Base-by-base conservation (phyloP, 2,888 invertebrate species). In the Macropis europaea region DNA sequence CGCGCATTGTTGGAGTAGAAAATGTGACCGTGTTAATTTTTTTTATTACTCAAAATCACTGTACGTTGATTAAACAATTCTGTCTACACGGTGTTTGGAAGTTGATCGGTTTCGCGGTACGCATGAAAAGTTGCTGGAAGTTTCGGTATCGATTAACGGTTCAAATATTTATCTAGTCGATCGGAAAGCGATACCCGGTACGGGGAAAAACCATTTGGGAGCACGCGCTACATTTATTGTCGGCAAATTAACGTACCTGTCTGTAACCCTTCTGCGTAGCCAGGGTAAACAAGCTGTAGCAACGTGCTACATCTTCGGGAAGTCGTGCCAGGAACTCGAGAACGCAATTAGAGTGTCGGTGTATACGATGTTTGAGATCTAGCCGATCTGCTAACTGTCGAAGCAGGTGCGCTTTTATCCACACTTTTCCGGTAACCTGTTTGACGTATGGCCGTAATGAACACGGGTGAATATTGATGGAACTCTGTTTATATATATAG, bases 311-410 rank as follows among this genome's bases (percentile, higher is more conserved):
- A 70, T 71, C 73, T 73, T 70, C 62, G 75, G 57, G 72, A 73
- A 79, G 80, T 79, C 72, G 75, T 76, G 77, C 73, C 73, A 52
- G 81, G 78, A 81, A 80, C 81, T 69, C 79, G 78, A 77, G 80
- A 82, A 81, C 76, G 80, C 84, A 84, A 85, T 84, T 85, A 85
- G 85, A 83, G 82, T 75, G 80, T 79, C 73, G 76, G 71, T 73
- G 76, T 76, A 69, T 62, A 72, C 59, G 71, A 71, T 76, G 79
- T 66, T 76, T 75, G 82, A 71, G 63, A 71, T 60, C 70, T 64
- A 63, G 66, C 67, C 63, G 71, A 75, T n/a, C n/a, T 81, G 82
- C 73, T 82, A 83, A 84, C 76, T 77, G 73, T 70, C 73, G 73
- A 76, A 76, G 84, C 86, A 86, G 86, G 86, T 86, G 86, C 77